Percentiles rank a stretch among this genome's conserved stretches.
Conservation (phyloP, 1,140 invertebrate species). For the Nixonia krombeini region DNA sequence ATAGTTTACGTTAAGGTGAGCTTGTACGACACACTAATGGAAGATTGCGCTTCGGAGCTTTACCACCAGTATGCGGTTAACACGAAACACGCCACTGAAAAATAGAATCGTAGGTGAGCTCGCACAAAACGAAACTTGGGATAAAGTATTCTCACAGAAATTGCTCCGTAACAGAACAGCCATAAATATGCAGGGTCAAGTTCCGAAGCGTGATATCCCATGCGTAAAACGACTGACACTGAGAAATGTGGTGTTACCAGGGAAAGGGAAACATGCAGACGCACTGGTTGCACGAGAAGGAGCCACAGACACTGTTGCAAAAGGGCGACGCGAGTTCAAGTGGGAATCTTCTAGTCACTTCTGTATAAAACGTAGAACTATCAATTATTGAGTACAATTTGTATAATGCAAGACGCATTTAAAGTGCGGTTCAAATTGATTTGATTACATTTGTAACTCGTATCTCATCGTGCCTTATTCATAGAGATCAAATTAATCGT, state of each 20-base stretch:
- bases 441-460: neutral
- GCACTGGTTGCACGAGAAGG: conserved; percentile 81
- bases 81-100: neutral
- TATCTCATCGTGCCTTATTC: neutral
- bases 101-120: neutral
- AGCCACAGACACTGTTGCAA: conserved; percentile 24
- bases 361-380: conserved; percentile 23
- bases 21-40: conserved; percentile 7
- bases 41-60: conserved; percentile 2
- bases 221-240: no score
- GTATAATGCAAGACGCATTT: no score
- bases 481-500: neutral
- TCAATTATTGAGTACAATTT: neutral
- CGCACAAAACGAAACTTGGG: conserved; percentile 1
- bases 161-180: neutral
- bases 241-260: conserved; percentile 60
- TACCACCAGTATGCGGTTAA: neutral
- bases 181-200: conserved; percentile 10
- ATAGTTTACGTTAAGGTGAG: conserved; percentile 82
- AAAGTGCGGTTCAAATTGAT: neutral
- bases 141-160: conserved; percentile 1
- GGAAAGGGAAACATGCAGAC: conserved; percentile 92
- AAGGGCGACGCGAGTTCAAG: conserved; percentile 8
- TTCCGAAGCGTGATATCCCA: neutral
- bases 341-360: conserved; percentile 27